A percentile compares a stretch with the other conserved stretches of the same genome.
Evolutionary conservation across 1,140 invertebrate species (phyloP).

Genomic region (Eumeta japonica): DNA sequence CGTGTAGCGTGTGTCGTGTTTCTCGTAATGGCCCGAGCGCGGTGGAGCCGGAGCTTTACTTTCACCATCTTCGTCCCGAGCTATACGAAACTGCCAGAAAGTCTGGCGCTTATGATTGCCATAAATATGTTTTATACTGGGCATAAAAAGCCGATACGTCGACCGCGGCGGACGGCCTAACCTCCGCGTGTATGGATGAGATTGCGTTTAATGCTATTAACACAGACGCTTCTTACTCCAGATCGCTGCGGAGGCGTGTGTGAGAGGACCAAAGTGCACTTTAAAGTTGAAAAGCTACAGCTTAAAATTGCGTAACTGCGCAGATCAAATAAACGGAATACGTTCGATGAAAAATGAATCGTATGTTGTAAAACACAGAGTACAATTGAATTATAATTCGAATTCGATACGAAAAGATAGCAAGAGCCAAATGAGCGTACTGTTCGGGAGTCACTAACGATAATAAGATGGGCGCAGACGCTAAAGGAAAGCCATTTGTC

Average conservation of each 20-base stretch:
- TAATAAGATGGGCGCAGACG: constrained; percentile 57
- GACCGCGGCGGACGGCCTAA: constrained; percentile 30
- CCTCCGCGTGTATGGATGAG: constrained; percentile 55
- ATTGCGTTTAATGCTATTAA: constrained; percentile 58
- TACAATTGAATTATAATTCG: not conserved
- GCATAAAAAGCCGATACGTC: constrained; percentile 52
- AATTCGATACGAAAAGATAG: constrained; percentile 26
- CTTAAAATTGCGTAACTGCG: constrained; percentile 10
- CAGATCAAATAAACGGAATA: not conserved
- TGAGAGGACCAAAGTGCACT: constrained; percentile 22
- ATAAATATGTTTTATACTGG: constrained; percentile 59
- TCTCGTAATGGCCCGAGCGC: too few relatives aligned
- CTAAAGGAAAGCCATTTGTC: constrained; percentile 57
- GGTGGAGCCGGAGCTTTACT: too few relatives aligned
- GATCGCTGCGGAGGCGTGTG: not conserved
- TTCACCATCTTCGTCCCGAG: too few relatives aligned
- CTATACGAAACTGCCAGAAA: too few relatives aligned
- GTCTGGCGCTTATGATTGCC: constrained; percentile 49
- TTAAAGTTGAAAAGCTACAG: constrained; percentile 12
- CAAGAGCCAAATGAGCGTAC: constrained; percentile 49
- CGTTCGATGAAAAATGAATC: not conserved
- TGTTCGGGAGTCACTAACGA: constrained; percentile 54
- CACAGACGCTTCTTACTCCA: constrained; percentile 51
- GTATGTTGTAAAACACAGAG: not conserved
- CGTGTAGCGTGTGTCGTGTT: too few relatives aligned